A percentile compares a stretch with the other conserved stretches of the same genome.
Conservation (phyloP, 2,113 vertebrate species). For the Acanthochromis polyacanthus region DNA sequence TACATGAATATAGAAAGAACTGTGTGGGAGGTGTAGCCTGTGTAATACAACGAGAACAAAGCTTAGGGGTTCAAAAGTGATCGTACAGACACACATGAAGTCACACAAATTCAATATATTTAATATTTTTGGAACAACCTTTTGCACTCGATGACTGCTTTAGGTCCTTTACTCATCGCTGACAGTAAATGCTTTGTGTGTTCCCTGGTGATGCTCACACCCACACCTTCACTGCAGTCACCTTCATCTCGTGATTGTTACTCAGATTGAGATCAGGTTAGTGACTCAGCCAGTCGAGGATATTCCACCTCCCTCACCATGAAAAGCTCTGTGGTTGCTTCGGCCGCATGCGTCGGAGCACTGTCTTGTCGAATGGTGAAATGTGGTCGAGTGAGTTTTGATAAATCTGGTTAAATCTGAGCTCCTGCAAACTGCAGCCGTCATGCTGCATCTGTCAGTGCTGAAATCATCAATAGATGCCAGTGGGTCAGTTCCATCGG, state of each 20-base stretch:
- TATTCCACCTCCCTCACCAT: neutral
- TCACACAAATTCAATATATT: too few species aligned
- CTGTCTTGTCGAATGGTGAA: neutral
- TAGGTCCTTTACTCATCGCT: neutral
- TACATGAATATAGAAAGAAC: too few species aligned
- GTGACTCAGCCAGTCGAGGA: conserved; percentile 1
- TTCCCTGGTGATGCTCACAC: neutral
- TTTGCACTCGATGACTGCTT: neutral
- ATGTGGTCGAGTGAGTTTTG: neutral
- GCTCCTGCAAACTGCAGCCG: neutral
- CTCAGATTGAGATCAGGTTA: neutral
- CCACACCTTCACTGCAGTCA: neutral
- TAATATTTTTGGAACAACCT: neutral
- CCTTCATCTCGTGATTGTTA: neutral
- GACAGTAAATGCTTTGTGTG: neutral
- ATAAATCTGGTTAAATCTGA: neutral
- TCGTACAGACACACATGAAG: too few species aligned
- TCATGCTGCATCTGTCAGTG: neutral
- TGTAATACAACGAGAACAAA: too few species aligned
- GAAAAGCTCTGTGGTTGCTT: neutral
- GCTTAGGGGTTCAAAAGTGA: too few species aligned
- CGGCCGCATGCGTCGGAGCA: neutral
- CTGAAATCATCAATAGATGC: neutral
- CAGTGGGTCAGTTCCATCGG: neutral
- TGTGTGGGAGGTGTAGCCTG: too few species aligned